Percentiles rank a stretch among this genome's conserved stretches.
These are phyloP conservation scores for Achatina immaculata DNA, from an alignment of 1,140 invertebrate genomes.

Conservation along the genomic window DNA sequence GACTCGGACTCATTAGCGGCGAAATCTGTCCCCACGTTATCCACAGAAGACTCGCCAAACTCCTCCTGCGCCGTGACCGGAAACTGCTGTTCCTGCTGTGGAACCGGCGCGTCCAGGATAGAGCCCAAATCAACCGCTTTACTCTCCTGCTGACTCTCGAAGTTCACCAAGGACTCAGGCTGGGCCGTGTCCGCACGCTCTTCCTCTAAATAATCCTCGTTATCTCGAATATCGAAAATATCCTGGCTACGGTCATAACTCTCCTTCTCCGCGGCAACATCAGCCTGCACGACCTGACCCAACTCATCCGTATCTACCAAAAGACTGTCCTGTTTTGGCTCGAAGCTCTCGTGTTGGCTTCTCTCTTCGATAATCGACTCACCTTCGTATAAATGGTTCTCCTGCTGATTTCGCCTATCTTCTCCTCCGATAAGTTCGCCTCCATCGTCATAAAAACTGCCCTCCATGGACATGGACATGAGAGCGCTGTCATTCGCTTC, in stretches of 20 bases:
- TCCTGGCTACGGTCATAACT: not conserved
- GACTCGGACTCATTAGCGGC: not conserved
- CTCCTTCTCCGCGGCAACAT: not conserved
- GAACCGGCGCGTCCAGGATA: not conserved
- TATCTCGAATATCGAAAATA: not conserved
- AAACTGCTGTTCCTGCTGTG: not conserved
- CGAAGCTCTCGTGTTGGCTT: not conserved
- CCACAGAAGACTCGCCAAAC: not conserved
- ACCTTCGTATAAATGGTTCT: not conserved
- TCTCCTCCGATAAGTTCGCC: slow-evolving; percentile 36
- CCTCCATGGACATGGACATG: slow-evolving; percentile 40
- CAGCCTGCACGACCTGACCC: not conserved
- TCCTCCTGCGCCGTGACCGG: not conserved
- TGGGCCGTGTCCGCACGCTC: not conserved
- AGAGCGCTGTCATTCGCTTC: slow-evolving; percentile 21
- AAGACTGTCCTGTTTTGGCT: not conserved
- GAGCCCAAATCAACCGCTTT: not conserved
- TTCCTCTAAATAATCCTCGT: not conserved
- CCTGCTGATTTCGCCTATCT: not conserved
- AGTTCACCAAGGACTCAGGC: not conserved
- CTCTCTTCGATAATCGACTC: not conserved
- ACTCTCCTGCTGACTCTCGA: not conserved
- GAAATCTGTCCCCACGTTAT: not conserved
- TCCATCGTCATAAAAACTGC: slow-evolving; percentile 38
- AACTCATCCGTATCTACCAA: not conserved